A percentile compares a stretch with the other conserved stretches of the same genome.
These are phyloP conservation scores for Atta colombica DNA, from an alignment of 1,140 invertebrate species.

Conservation along the genomic window DNA sequence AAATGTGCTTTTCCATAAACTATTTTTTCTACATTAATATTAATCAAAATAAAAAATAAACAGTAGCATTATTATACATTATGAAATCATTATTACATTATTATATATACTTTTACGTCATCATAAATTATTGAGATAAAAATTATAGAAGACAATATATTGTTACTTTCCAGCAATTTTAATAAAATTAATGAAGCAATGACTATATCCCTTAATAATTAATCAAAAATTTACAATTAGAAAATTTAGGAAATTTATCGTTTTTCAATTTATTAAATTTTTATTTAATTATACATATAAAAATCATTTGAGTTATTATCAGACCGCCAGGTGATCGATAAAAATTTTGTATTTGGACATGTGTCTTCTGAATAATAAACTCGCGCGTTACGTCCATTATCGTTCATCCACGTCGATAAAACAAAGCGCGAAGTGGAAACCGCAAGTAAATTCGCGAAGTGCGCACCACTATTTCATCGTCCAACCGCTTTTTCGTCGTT, in stretches of 20 bases:
- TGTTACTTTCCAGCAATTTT: background rate
- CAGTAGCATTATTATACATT: background rate
- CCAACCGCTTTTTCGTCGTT: slow-evolving; percentile 15
- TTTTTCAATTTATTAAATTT: slow-evolving; percentile 9
- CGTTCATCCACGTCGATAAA: slow-evolving; percentile 15
- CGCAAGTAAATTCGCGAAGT: slow-evolving; percentile 50
- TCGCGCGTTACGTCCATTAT: slow-evolving; percentile 26
- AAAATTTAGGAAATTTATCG: background rate
- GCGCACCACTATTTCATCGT: slow-evolving; percentile 45
- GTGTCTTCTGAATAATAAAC: slow-evolving; percentile 33
- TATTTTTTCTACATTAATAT: background rate
- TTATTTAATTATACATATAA: background rate
- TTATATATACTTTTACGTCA: no score
- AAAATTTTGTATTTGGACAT: background rate
- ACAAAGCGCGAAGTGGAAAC: slow-evolving; percentile 36
- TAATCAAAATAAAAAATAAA: slow-evolving; percentile 1
- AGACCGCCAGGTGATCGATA: background rate
- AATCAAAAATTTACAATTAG: background rate
- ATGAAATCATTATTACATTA: background rate
- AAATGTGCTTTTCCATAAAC: background rate
- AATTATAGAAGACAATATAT: background rate
- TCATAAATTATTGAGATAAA: no score
- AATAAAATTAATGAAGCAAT: background rate
- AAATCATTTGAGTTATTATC: background rate
- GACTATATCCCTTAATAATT: background rate